Evolutionary conservation across 53 echinoderm and acorn worm genomes (phyloP).

Genomic region (Arbacia lixula): DNA sequence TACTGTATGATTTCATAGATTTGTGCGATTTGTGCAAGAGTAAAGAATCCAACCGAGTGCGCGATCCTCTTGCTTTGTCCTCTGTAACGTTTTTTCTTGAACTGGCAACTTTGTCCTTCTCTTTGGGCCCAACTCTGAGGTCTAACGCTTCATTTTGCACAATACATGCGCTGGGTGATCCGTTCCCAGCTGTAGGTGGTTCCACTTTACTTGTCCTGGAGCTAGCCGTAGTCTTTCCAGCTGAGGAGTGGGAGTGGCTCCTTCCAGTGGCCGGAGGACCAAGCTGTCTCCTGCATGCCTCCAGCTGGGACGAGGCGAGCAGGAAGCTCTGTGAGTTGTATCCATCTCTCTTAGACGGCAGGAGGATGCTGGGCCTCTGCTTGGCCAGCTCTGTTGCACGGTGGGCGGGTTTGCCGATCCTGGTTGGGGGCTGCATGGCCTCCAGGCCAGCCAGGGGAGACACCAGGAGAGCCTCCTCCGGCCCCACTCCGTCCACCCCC

Average conservation of each 20-base stretch:
- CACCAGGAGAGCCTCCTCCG: slow-evolving; percentile 12
- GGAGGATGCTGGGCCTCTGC: slow-evolving; percentile 25
- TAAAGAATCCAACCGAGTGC: background rate
- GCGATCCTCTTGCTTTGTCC: slow-evolving; percentile 5
- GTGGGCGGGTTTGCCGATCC: slow-evolving; percentile 41
- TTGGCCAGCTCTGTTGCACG: slow-evolving; percentile 27
- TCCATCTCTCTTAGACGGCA: slow-evolving; percentile 32
- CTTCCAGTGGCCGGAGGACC: background rate
- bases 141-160: slow-evolving; percentile 43
- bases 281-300: background rate
- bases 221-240: background rate
- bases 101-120: background rate
- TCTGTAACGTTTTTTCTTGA: background rate
- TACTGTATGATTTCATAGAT: background rate
- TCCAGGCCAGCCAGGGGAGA: slow-evolving; percentile 46
- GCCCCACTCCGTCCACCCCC: background rate
- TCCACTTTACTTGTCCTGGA: background rate
- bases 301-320: slow-evolving; percentile 34
- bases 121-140: background rate
- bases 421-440: slow-evolving; percentile 42
- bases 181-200: background rate
- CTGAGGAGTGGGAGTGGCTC: background rate
- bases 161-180: background rate
- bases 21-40: background rate
- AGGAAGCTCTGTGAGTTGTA: slow-evolving; percentile 46